Conservation (phyloP, 92 coral and sea anemone genomes). For the Umimayanthus chanpuru region DNA sequence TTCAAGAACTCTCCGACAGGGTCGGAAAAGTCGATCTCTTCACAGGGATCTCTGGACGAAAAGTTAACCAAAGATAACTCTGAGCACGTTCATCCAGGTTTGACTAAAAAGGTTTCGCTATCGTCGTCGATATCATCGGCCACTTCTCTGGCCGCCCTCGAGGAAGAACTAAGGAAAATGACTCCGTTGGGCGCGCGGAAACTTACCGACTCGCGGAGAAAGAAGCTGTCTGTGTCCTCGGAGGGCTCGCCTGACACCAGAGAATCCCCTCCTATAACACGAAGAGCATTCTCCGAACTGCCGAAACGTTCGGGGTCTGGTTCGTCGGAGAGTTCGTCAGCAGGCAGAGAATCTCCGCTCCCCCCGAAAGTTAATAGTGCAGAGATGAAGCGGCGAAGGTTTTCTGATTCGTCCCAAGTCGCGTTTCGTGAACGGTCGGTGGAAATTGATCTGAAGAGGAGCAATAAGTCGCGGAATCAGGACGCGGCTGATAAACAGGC, state of each 20-base stretch:
- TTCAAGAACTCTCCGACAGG: conserved; percentile 68
- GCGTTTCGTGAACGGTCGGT: conserved; percentile 59
- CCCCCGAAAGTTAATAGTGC: conserved; percentile 49
- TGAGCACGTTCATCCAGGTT: conserved; percentile 27
- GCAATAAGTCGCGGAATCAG: neutral
- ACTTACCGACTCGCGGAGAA: conserved; percentile 49
- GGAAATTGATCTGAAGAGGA: conserved; percentile 51
- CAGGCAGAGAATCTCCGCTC: conserved; percentile 23
- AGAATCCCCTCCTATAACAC: conserved; percentile 30
- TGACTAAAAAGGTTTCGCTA: conserved; percentile 38
- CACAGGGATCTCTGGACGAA: conserved; percentile 81
- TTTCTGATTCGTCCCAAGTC: conserved; percentile 54
- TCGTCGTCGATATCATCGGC: conserved; percentile 36
- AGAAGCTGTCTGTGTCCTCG: conserved; percentile 72
- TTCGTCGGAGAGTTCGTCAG: conserved; percentile 37
- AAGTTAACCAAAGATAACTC: conserved; percentile 36
- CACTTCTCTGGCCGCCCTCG: conserved; percentile 68
- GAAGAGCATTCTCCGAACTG: conserved; percentile 29
- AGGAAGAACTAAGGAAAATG: conserved; percentile 77
- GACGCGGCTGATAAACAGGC: conserved; percentile 28
- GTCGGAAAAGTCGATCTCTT: conserved; percentile 60
- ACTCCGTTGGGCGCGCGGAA: conserved; percentile 71
- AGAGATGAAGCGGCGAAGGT: conserved; percentile 58
- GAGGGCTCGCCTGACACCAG: conserved; percentile 63
- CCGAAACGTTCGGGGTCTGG: conserved; percentile 11